phyloP scores from a whole-genome alignment of 2,888 invertebrate species.

The Sesamia inferens region DNA sequence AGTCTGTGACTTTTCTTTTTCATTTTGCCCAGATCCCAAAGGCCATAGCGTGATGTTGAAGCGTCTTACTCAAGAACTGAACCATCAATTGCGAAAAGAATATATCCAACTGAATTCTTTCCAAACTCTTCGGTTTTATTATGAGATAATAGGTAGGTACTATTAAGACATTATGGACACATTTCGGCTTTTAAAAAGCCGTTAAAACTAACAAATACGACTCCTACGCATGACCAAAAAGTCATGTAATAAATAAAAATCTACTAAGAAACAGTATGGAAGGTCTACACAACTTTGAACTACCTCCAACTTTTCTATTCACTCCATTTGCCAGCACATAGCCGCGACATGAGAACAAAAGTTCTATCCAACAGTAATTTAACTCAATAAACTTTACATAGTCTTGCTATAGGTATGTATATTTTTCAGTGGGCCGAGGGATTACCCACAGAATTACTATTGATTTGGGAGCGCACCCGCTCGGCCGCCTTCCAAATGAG shows the following conservation, averaged over 20 bases:
- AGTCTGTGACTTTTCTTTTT: background rate
- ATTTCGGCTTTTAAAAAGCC: background rate
- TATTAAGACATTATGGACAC: background rate
- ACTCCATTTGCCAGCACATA: constrained; percentile 33
- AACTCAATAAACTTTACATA: constrained; percentile 54
- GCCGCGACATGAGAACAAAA: constrained; percentile 50
- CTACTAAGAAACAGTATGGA: constrained; percentile 7
- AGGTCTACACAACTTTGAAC: constrained; percentile 1
- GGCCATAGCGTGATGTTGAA: background rate
- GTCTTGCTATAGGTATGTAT: constrained; percentile 65
- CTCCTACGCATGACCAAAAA: too few species aligned
- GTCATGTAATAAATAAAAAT: too few species aligned
- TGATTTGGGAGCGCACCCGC: constrained; percentile 86
- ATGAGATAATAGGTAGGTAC: too few species aligned
- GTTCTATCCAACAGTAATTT: constrained; percentile 55
- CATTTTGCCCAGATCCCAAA: background rate
- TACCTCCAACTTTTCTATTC: constrained; percentile 27
- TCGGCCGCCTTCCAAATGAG: constrained; percentile 89
- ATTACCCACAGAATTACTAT: constrained; percentile 89
- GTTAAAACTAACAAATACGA: background rate
- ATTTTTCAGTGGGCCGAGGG: constrained; percentile 84
- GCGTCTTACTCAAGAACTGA: background rate
- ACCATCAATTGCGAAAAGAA: too few species aligned
- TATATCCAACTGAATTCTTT: background rate
- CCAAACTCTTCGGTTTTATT: background rate